Evolutionary conservation across 2,888 invertebrate genomes (phyloP).

Genomic region (Drosophila mettleri): DNA sequence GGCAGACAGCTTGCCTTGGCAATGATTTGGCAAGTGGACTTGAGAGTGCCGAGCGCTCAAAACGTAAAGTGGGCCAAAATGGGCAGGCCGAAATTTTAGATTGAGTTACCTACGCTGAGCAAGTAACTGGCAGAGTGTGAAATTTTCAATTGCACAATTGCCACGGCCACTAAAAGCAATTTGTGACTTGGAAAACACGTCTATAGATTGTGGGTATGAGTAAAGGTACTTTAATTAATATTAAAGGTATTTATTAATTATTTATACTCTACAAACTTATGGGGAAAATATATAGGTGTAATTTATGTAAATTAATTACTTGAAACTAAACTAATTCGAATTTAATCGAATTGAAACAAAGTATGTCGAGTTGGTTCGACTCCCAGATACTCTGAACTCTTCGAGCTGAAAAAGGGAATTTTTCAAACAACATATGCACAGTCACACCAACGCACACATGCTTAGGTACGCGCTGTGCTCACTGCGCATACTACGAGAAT

Average conservation of each 20-base stretch:
- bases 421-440: too few relatives aligned
- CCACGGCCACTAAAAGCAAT: conserved; percentile 16
- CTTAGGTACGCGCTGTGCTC: too few relatives aligned
- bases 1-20: conserved; percentile 29
- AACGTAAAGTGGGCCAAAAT: background rate
- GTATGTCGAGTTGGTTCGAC: too few relatives aligned
- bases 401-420: too few relatives aligned
- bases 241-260: background rate
- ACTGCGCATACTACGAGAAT: too few relatives aligned
- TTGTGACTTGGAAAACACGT: conserved; percentile 6
- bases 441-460: too few relatives aligned
- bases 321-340: background rate
- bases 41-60: conserved; percentile 18
- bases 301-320: background rate
- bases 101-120: conserved; percentile 22
- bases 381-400: too few relatives aligned
- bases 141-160: conserved; percentile 35
- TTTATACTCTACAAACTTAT: background rate
- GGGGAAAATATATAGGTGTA: background rate
- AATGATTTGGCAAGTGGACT: conserved; percentile 57
- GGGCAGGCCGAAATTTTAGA: conserved; percentile 7
- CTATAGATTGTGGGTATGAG: background rate
- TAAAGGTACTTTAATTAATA: background rate
- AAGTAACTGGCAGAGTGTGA: conserved; percentile 37
- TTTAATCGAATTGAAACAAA: too few relatives aligned